These are phyloP conservation scores for Apodemia mormo DNA, from an alignment of 2,888 invertebrate genomes.

Conservation along the genomic window DNA sequence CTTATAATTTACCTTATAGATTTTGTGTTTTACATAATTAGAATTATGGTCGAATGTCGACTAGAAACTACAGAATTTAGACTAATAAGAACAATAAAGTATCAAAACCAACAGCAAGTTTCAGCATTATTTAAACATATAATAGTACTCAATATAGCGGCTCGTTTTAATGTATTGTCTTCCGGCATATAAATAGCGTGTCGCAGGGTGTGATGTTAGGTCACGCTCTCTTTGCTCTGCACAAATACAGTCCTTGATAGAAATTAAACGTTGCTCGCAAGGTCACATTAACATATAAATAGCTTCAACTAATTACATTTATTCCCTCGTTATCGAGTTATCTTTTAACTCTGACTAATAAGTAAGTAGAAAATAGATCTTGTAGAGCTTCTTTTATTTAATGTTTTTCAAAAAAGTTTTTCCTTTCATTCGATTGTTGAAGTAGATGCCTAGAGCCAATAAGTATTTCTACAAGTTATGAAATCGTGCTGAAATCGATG, in stretches of 20 bases:
- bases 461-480: no score
- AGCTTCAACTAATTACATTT: not conserved
- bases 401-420: no score
- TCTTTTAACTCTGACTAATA: not conserved
- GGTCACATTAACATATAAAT: constrained; percentile 9
- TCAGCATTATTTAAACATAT: not conserved
- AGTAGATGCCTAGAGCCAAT: no score
- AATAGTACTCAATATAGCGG: not conserved
- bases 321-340: not conserved
- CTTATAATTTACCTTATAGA: no score
- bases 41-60: no score
- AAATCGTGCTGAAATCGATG: no score
- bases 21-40: no score
- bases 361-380: not conserved
- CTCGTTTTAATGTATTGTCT: not conserved
- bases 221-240: constrained; percentile 10
- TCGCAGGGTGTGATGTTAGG: not conserved
- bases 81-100: no score
- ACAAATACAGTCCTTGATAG: constrained; percentile 4
- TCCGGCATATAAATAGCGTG: not conserved
- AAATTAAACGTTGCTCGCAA: constrained; percentile 12
- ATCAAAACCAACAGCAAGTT: no score
- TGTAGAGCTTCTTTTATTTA: no score
- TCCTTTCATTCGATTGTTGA: no score
- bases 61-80: no score